Conservation (phyloP, 2,113 vertebrate genomes). For the Dasyurus viverrinus region DNA sequence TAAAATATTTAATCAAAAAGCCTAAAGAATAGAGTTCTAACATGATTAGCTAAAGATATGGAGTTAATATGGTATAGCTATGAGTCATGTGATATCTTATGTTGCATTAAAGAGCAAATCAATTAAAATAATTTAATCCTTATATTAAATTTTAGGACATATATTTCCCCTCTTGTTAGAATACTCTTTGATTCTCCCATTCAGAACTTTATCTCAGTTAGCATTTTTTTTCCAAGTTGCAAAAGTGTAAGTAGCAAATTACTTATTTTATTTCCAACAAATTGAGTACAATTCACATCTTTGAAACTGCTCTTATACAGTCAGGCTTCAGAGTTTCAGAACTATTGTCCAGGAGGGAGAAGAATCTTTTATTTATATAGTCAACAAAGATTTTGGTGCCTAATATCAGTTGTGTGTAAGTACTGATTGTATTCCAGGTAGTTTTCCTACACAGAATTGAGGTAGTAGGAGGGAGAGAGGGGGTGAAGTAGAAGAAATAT, state of each 20-base stretch:
- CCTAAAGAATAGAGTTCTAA: background rate
- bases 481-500: background rate
- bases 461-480: rapidly evolving
- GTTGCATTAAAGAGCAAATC: background rate
- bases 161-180: background rate
- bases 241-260: background rate
- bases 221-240: background rate
- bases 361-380: background rate
- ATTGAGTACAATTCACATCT: conserved; percentile 8
- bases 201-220: background rate
- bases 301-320: background rate
- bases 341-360: background rate
- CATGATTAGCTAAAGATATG: conserved; percentile 13
- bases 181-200: background rate
- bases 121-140: background rate
- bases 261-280: conserved; percentile 31
- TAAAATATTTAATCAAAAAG: background rate
- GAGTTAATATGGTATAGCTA: background rate
- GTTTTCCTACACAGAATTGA: background rate
- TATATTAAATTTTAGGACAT: background rate
- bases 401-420: background rate
- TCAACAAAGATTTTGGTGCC: background rate
- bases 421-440: background rate
- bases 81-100: background rate
- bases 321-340: background rate